A percentile compares a stretch with the other conserved stretches of the same genome.
Evolutionary conservation across 2,113 vertebrate genomes (phyloP).

Genomic region (Aythya baeri): DNA sequence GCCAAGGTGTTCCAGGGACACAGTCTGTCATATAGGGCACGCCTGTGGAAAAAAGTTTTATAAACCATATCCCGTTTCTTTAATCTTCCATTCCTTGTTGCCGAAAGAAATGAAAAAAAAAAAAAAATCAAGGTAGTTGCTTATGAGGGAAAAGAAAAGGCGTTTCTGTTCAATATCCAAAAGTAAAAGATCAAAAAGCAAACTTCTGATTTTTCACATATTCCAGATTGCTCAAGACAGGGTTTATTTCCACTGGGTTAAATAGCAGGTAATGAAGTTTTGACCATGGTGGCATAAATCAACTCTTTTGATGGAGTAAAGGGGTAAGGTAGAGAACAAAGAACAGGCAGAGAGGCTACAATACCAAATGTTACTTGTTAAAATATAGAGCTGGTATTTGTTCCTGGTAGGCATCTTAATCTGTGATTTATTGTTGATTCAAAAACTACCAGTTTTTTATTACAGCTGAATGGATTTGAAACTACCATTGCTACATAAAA

Average conservation of each 20-base stretch:
- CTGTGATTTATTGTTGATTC: slow-evolving; percentile 22
- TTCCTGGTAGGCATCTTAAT: slow-evolving; percentile 19
- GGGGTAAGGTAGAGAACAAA: neutral
- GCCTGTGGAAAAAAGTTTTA: slow-evolving; percentile 49
- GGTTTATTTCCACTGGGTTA: slow-evolving; percentile 4
- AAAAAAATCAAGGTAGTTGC: neutral
- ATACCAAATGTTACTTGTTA: neutral
- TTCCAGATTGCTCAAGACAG: neutral
- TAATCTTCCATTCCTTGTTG: slow-evolving; percentile 59
- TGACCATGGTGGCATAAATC: slow-evolving; percentile 1
- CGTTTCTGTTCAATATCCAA: slow-evolving; percentile 39
- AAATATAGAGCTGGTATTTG: slow-evolving; percentile 15
- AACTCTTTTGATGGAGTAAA: neutral
- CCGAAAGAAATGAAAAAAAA: slow-evolving; percentile 11
- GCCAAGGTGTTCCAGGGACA: slow-evolving; percentile 69
- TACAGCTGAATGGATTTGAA: slow-evolving; percentile 20
- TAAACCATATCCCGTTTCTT: slow-evolving; percentile 58
- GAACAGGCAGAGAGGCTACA: neutral
- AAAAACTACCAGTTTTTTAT: slow-evolving; percentile 19
- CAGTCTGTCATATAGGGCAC: slow-evolving; percentile 34
- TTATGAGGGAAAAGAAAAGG: neutral
- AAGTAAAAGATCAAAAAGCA: slow-evolving; percentile 30
- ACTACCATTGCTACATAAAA: slow-evolving; percentile 6
- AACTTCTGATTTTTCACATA: slow-evolving; percentile 26
- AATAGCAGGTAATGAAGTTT: slow-evolving; percentile 16